phyloP scores from a whole-genome alignment of 1,140 invertebrate species.

The Anastatus disparis region DNA sequence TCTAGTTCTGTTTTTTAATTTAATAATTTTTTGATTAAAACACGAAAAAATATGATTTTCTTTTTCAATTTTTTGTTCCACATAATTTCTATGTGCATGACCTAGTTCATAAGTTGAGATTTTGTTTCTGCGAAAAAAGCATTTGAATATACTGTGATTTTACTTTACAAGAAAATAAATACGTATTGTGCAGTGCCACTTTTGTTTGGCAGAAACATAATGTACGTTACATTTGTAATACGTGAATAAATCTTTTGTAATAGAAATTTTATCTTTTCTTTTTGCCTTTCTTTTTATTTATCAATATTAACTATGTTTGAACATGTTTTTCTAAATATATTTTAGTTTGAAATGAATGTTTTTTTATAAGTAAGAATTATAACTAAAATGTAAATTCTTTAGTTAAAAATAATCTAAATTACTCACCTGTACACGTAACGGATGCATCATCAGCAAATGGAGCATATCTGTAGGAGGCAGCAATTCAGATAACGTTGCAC shows the following conservation, averaged over 20 bases:
- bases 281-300: background rate
- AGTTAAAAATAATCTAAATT: background rate
- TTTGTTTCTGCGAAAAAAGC: slow-evolving; percentile 5
- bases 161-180: slow-evolving; percentile 10
- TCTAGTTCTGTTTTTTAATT: background rate
- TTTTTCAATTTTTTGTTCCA: background rate
- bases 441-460: slow-evolving; percentile 85
- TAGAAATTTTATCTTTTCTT: slow-evolving; percentile 2
- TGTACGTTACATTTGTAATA: slow-evolving; percentile 22
- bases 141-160: slow-evolving; percentile 31
- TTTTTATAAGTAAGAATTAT: no score
- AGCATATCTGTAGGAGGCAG: slow-evolving; percentile 83
- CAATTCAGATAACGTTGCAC: slow-evolving; percentile 78
- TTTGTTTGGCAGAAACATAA: slow-evolving; percentile 6
- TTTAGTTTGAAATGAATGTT: no score
- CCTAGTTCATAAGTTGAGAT: slow-evolving; percentile 4
- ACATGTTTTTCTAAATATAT: no score
- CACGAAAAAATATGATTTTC: background rate
- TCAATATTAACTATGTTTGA: no score
- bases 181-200: slow-evolving; percentile 18
- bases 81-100: slow-evolving; percentile 3
- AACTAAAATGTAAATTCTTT: no score
- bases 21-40: background rate
- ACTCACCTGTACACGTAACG: slow-evolving; percentile 87
- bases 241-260: slow-evolving; percentile 36